Evolutionary conservation across 2,797 vertebrate species (phyloP).

Genomic region (Margarornis squamiger): DNA sequence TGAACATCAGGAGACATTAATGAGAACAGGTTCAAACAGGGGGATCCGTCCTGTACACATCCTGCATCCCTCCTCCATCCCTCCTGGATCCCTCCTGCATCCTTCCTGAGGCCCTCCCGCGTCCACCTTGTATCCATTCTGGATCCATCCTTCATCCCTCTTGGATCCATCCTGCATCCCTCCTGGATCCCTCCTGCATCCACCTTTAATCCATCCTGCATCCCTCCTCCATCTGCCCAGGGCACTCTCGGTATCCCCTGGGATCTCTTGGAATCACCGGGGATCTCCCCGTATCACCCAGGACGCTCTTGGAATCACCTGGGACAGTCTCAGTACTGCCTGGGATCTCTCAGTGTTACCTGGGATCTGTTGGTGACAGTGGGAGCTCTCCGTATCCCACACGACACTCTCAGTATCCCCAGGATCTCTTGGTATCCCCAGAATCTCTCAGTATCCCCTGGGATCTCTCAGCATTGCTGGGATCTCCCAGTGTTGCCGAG

Average conservation of each 20-base stretch:
- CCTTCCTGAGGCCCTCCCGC: not conserved
- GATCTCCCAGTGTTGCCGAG: too few species aligned
- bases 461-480: too few species aligned
- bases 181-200: too few species aligned
- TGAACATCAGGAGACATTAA: accelerated
- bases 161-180: too few species aligned
- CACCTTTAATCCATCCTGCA: not conserved
- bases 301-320: not conserved
- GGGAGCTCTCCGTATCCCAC: not conserved
- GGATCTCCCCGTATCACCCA: not conserved
- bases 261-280: not conserved
- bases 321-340: not conserved
- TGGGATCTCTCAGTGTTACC: not conserved
- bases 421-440: accelerated
- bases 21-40: not conserved
- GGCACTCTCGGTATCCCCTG: not conserved
- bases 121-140: not conserved
- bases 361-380: not conserved
- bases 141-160: too few species aligned
- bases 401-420: not conserved
- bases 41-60: not conserved
- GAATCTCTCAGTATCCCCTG: not conserved
- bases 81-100: not conserved
- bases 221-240: not conserved
- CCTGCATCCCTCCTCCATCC: not conserved